Percentiles rank a stretch among this genome's conserved stretches.
Evolutionary conservation across 1,140 invertebrate species (phyloP).

Genomic region (Drosophila bocqueti): DNA sequence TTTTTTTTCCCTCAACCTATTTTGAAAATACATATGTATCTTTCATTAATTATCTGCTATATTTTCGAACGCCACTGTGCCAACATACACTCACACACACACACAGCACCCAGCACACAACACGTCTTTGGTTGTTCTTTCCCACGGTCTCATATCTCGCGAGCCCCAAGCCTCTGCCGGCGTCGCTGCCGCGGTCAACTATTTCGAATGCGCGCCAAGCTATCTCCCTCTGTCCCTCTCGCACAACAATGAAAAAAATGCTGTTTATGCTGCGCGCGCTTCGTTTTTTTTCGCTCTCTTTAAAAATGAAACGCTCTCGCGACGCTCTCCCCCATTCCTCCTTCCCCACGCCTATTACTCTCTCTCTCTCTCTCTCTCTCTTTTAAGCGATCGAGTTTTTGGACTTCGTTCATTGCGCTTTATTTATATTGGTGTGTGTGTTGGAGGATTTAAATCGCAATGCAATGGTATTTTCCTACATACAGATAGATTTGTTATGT

Average conservation of each 20-base stretch:
- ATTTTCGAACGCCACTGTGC: slow-evolving; percentile 5
- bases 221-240: slow-evolving; percentile 15
- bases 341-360: background rate
- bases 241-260: slow-evolving; percentile 70
- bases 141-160: slow-evolving; percentile 85
- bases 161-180: slow-evolving; percentile 41
- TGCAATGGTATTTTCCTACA: slow-evolving; percentile 41
- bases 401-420: slow-evolving; percentile 80
- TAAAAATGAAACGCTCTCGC: slow-evolving; percentile 26
- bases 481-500: slow-evolving; percentile 15
- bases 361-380: slow-evolving; percentile 16
- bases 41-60: slow-evolving; percentile 18
- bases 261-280: slow-evolving; percentile 66
- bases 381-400: slow-evolving; percentile 67
- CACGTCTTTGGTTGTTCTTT: slow-evolving; percentile 85
- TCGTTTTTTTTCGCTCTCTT: slow-evolving; percentile 27
- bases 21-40: background rate
- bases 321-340: slow-evolving; percentile 15
- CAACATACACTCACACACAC: slow-evolving; percentile 7
- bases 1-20: background rate
- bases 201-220: slow-evolving; percentile 77
- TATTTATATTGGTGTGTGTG: slow-evolving; percentile 58
- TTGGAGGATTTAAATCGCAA: slow-evolving; percentile 80
- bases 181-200: slow-evolving; percentile 55
- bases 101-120: slow-evolving; percentile 61